phyloP scores from a whole-genome alignment of 2,888 invertebrate species.

The Bombylius discolor region DNA sequence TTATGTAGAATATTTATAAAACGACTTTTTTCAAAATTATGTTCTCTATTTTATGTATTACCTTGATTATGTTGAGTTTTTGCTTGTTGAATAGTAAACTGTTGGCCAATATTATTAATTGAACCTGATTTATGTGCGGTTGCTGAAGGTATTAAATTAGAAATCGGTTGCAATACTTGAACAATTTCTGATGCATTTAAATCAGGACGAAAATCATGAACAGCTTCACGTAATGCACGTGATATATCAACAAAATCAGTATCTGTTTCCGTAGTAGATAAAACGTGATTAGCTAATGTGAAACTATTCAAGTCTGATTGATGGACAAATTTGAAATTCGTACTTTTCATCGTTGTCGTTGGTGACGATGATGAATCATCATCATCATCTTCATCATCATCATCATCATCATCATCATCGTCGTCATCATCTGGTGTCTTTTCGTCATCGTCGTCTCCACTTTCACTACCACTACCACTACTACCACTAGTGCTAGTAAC shows the following conservation, averaged over 20 bases:
- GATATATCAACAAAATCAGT: constrained; percentile 23
- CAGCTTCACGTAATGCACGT: constrained; percentile 26
- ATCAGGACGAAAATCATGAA: constrained; percentile 30
- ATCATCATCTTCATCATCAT: constrained; percentile 17
- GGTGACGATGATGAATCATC: constrained; percentile 10
- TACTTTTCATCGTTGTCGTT: constrained; percentile 22
- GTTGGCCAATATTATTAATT: constrained; percentile 26
- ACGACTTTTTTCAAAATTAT: too few species aligned
- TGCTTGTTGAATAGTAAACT: constrained; percentile 20
- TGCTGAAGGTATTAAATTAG: constrained; percentile 19
- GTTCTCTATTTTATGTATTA: not conserved
- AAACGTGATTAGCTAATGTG: not conserved
- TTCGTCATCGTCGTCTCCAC: not conserved
- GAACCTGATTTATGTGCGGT: constrained; percentile 21
- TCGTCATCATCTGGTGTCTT: constrained; percentile 3
- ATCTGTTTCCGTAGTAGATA: constrained; percentile 19
- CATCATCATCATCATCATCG: not conserved
- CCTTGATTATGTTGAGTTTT: constrained; percentile 11
- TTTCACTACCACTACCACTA: not conserved
- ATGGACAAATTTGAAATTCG: constrained; percentile 22
- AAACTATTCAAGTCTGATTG: constrained; percentile 15
- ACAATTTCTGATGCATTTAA: constrained; percentile 30
- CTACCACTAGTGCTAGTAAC: not conserved
- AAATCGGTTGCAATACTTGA: constrained; percentile 28
- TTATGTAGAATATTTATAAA: too few species aligned